phyloP scores from a whole-genome alignment of 2,888 invertebrate species.

The Eristalinus aeneus region DNA sequence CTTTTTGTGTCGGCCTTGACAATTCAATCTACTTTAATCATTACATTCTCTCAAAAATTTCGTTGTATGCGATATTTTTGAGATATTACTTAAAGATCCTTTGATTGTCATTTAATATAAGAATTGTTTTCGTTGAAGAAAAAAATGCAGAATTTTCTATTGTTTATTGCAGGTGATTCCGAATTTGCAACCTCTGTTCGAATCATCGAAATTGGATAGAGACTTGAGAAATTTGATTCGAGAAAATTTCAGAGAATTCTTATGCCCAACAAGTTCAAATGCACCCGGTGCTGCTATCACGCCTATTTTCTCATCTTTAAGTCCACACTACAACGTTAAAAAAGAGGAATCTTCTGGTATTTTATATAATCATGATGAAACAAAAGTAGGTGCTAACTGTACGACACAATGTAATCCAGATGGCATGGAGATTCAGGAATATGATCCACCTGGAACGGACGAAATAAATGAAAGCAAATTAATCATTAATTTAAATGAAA shows the following conservation, averaged over 20 bases:
- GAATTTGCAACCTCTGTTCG: conserved; percentile 84
- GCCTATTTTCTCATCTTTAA: conserved; percentile 74
- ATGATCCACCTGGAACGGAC: conserved; percentile 4
- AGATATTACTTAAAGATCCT: no score
- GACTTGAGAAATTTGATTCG: conserved; percentile 88
- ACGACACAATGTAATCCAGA: conserved; percentile 44
- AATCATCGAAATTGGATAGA: conserved; percentile 84
- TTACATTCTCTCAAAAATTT: no score
- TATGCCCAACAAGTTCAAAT: conserved; percentile 72
- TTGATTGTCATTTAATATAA: no score
- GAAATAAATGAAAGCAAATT: conserved; percentile 73
- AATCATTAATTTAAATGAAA: conserved; percentile 72
- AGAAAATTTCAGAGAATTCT: conserved; percentile 95
- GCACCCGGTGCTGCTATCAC: conserved; percentile 72
- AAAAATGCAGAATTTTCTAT: background rate
- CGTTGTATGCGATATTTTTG: no score
- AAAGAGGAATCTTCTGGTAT: conserved; percentile 73
- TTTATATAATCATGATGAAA: conserved; percentile 53
- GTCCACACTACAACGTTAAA: conserved; percentile 75
- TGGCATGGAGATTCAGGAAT: conserved; percentile 64
- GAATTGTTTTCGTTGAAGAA: no score
- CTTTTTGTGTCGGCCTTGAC: no score
- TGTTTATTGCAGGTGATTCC: conserved; percentile 81
- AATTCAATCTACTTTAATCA: no score
- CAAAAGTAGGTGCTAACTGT: conserved; percentile 21